Evolutionary conservation across 2,888 invertebrate species (phyloP), one percentile per base, ranked within the genome.

Genomic region (Chloroclysta siterata): DNA sequence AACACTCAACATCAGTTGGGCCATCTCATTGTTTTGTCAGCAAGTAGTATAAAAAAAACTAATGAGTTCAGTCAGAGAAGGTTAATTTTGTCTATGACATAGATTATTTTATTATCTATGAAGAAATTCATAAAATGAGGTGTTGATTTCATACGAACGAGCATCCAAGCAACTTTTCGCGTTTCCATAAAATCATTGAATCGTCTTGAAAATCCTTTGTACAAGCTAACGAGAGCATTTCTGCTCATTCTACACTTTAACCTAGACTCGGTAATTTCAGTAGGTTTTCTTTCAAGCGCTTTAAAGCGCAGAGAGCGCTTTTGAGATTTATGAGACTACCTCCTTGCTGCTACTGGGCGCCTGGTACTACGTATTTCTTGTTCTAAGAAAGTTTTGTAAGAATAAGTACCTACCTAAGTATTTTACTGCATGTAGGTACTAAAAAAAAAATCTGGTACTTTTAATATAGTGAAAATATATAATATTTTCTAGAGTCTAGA

Each of bases 281-380:
- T 63, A 63, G 56, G 41, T 54, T 54, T 54, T 47, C 46, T 60
- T 54, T 47, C 39, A 53, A 60, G 46, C 52, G 44, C 53, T 60
- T 60, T 53, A 60, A 51, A 60, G 63, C 64, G 47, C 29, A 14
- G 60, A 55, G 42, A 57, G 60, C 57, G 53, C 57, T 60, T 57
- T 61, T 14, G 36, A 61, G 51, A 65, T 65, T 65, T 65, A 65
- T 65, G 51, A 17, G 57, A 61, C 47, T 65, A 65, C 50, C 53
- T 60, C 57, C 41, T 52, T 29, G 56, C 57, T 29, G 28, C 53
- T 58, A 52, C 60, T 46, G 53, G 8, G 50, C 15, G 48, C 65
- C 60, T 61, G 60, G 57, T 65, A 65, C 60, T 13, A 41, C 47
- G 53, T 60, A 54, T 50, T 54, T 47, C 47, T 28, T 11, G 36